Base-by-base conservation (phyloP, 1,140 invertebrate genomes). In the Grapholita molesta region DNA sequence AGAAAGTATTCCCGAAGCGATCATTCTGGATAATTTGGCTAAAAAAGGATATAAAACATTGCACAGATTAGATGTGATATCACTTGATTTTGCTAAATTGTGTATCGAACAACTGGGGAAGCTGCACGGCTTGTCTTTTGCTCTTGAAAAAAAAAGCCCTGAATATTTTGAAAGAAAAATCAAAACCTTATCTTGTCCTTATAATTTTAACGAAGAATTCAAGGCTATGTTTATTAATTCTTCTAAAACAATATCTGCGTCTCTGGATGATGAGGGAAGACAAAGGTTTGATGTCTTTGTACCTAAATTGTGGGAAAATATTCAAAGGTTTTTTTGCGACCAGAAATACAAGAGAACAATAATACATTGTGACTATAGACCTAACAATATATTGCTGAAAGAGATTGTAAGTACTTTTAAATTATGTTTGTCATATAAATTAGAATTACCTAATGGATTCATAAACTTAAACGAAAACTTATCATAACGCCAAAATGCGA, bases 321-420 rank as follows among this genome's bases (percentile, higher is more conserved):
- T 2, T n/a, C 15, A 28, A 12, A 9, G 23, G 9, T 42, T 12
- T 65, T 35, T 6, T 18, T 33, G 6, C 11, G 64, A 70, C 25
- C 18, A 68, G 70, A 32, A 35, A 32, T 25, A 33, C 79, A 1
- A 75, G 67, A 28, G 78, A 75, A 42, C 52, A 86, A 4, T 84
- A 79, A 12, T 33, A 18, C 84, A 89, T 72, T 83, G 84, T 3
- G 87, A 89, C 78, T 89, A 78, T 67, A 80, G 83, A 72, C 76
- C 78, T 25, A 84, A 82, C 65, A 89, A 88, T 66, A 71, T 86
- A 32, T 72, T 88, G 71, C 64, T 71, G 15, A 85, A 80, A 71
- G 78, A 83, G 74, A 66, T 23, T 53, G 86, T 87, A 77, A 77
- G 73, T 75, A 66, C 11, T n/a, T 2, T 38, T 35, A n/a, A 38